These are phyloP conservation scores for Polylopha cassiicola DNA, from an alignment of 2,888 invertebrate species.

Conservation along the genomic window DNA sequence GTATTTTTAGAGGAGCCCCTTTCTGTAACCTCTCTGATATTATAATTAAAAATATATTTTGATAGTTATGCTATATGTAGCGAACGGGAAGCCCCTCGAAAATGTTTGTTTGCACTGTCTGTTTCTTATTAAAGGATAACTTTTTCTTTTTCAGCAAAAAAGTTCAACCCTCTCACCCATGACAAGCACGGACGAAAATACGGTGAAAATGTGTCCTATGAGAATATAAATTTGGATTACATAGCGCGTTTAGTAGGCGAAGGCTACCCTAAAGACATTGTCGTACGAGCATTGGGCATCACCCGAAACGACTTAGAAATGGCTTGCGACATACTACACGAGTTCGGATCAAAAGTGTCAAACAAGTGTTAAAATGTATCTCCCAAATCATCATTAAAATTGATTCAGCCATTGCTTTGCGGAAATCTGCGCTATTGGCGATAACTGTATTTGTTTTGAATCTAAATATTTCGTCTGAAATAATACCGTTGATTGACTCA, in stretches of 20 bases:
- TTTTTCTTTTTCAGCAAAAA: constrained; percentile 53
- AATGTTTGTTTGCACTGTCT: neutral
- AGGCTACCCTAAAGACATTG: constrained; percentile 93
- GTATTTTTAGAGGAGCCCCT: no score
- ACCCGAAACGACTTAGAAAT: constrained; percentile 95
- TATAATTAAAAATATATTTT: no score
- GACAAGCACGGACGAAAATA: constrained; percentile 70
- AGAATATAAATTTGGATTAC: constrained; percentile 94
- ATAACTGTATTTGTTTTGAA: no score
- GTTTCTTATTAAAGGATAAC: constrained; percentile 6
- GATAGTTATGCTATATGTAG: no score
- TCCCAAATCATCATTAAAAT: constrained; percentile 6
- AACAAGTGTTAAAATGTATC: constrained; percentile 51
- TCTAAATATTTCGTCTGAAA: no score
- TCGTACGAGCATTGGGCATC: constrained; percentile 93
- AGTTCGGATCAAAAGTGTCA: constrained; percentile 83
- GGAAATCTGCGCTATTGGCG: no score
- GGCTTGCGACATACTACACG: constrained; percentile 96
- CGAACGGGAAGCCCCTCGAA: no score
- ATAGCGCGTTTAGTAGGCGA: constrained; percentile 92
- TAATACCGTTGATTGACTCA: no score
- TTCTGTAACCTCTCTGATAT: no score
- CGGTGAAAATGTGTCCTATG: constrained; percentile 82
- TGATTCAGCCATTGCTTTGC: no score
- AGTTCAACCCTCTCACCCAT: constrained; percentile 71